Base-by-base conservation (phyloP, 2,888 invertebrate species). In the Meiosimyza decipiens region DNA sequence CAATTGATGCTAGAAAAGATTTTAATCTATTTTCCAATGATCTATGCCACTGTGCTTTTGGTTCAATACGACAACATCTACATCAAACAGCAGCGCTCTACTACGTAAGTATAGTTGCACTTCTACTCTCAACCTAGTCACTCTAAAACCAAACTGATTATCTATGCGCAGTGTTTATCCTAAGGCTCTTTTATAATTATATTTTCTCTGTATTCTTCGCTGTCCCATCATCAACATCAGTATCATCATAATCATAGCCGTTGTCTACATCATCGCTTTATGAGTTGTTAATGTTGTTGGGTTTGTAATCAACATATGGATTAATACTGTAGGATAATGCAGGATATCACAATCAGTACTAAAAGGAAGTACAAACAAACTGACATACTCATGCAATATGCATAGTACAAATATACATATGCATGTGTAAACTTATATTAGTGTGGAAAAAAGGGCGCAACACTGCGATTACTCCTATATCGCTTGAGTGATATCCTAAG, bases 301-400 rank as follows among this genome's bases (percentile, higher is more conserved):
- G 63, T 59, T 69, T 60, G 68, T 69, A 69, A 69, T 69, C 68
- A 59, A 50, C 68, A 69, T 59, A 51, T 33, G 68, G 68, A 69
- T 69, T 69, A 69, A 69, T 51, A 49, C 49, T 57, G 59, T 40
- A 40, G 40, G 40, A 40, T 40, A 40, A 40, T 9, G 40, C 40
- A 40, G 9, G 9, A 40, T 40, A 40, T 40, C 40, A 40, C 40
- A 40, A 40, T 40, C 40, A 40, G 40, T 40, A 40, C 40, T 40
- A 40, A 40, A 40, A 40, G 40, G 9, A 40, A 40, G 40, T 9
- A 40, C 40, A 40, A 40, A 40, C 40, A 40, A 6, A 40, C 40
- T 40, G 40, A 40, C 40, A 40, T 40, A 40, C 40, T 40, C 40
- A 7, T 28, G 28, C 28, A 28, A 28, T 28, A 28, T 28, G 28